These are phyloP conservation scores for Cepaea nemoralis DNA, from an alignment of 1,140 invertebrate species.

Conservation along the genomic window DNA sequence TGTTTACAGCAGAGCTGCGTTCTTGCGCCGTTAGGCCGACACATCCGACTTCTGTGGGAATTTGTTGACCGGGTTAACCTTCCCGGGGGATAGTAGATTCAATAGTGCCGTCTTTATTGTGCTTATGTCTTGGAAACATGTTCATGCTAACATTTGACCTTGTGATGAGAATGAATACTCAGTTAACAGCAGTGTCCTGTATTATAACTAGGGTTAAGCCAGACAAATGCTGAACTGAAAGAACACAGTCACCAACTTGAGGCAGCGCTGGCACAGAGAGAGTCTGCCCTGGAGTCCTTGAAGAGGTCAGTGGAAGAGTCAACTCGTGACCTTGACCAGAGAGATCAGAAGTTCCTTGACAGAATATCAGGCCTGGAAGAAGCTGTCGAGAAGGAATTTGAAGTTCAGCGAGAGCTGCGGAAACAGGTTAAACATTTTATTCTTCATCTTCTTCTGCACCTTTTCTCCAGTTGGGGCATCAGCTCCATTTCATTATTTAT, in stretches of 20 bases:
- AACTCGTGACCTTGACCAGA: constrained; percentile 49
- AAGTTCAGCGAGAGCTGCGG: constrained; percentile 65
- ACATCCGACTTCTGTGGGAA: too few species aligned
- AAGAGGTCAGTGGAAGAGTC: constrained; percentile 54
- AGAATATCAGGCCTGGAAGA: constrained; percentile 64
- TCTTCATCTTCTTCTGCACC: too few species aligned
- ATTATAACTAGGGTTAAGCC: constrained; percentile 62
- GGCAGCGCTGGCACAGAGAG: constrained; percentile 63
- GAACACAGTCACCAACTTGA: constrained; percentile 69
- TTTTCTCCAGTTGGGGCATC: neutral
- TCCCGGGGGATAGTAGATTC: too few species aligned
- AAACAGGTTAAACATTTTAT: constrained; percentile 71
- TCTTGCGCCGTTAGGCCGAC: too few species aligned
- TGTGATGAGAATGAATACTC: too few species aligned
- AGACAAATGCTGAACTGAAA: constrained; percentile 68
- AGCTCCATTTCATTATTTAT: neutral
- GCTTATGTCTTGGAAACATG: too few species aligned
- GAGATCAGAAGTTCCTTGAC: constrained; percentile 54
- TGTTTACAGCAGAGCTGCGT: too few species aligned
- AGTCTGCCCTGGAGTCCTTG: constrained; percentile 65
- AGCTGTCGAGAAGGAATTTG: constrained; percentile 66
- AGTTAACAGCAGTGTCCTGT: too few species aligned
- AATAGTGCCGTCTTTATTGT: too few species aligned
- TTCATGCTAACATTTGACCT: too few species aligned
- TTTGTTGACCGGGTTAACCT: too few species aligned